phyloP scores from a whole-genome alignment of 2,888 invertebrate genomes.

The Ischnura elegans region DNA sequence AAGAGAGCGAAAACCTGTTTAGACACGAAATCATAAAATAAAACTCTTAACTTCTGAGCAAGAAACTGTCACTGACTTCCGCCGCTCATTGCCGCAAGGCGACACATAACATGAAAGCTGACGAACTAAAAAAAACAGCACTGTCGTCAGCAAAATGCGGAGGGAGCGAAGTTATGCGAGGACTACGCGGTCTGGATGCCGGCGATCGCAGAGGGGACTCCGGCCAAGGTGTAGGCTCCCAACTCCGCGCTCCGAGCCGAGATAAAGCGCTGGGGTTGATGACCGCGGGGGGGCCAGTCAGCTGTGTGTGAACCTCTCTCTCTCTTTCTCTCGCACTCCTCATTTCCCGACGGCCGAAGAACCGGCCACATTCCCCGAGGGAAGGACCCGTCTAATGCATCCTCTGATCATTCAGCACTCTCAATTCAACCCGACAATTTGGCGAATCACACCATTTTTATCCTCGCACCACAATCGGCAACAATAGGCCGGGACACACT shows the following conservation, averaged over 20 bases:
- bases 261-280: conserved; percentile 28
- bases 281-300: neutral
- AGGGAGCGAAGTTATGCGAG: neutral
- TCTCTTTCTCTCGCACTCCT: neutral
- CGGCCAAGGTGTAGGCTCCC: neutral
- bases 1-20: neutral
- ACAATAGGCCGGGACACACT: neutral
- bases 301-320: conserved; percentile 51
- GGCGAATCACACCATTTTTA: neutral
- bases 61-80: neutral
- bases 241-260: neutral
- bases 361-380: neutral
- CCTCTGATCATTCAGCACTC: neutral
- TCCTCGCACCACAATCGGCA: neutral
- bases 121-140: neutral
- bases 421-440: neutral
- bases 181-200: neutral
- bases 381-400: neutral
- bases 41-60: too few species aligned
- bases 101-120: neutral
- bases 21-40: neutral
- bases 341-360: conserved; percentile 10
- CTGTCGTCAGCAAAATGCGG: neutral
- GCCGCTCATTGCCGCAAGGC: neutral
- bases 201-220: conserved; percentile 42